A percentile compares a stretch with the other conserved stretches of the same genome.
Evolutionary conservation across 2,888 invertebrate species (phyloP).

Genomic region (Pantelozetes paolii): DNA sequence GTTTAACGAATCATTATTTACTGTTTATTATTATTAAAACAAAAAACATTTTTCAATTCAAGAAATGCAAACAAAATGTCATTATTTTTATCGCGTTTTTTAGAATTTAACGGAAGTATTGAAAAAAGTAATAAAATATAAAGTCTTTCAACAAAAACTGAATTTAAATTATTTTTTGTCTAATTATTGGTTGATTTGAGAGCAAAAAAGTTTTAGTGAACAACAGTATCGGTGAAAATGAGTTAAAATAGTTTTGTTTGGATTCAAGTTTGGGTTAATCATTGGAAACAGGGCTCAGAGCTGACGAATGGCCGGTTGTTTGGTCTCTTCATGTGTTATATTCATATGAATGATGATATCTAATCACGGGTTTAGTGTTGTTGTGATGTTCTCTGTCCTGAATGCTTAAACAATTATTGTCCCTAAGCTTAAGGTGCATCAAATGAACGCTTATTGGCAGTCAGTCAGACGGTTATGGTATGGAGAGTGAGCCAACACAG

Average conservation of each 20-base stretch:
- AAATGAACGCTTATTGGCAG: slow-evolving; percentile 33
- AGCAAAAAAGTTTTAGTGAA: no score
- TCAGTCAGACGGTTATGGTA: neutral
- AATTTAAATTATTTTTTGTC: no score
- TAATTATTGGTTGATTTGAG: no score
- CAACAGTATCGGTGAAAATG: neutral
- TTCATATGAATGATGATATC: slow-evolving; percentile 35
- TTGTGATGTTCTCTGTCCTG: slow-evolving; percentile 32
- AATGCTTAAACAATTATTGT: slow-evolving; percentile 37
- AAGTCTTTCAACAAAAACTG: no score
- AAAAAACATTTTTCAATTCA: neutral
- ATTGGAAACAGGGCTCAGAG: neutral
- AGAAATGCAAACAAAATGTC: neutral
- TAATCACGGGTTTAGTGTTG: slow-evolving; percentile 34
- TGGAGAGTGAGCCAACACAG: neutral
- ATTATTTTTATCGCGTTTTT: neutral
- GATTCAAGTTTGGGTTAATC: neutral
- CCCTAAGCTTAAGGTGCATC: slow-evolving; percentile 32
- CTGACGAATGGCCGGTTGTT: neutral
- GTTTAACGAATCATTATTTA: neutral
- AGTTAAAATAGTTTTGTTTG: neutral
- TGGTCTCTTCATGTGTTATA: neutral
- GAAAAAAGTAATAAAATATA: no score
- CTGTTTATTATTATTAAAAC: neutral
- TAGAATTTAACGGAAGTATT: neutral